phyloP scores from a whole-genome alignment of 1,140 invertebrate species.

The Akabosia matsudoensis region DNA sequence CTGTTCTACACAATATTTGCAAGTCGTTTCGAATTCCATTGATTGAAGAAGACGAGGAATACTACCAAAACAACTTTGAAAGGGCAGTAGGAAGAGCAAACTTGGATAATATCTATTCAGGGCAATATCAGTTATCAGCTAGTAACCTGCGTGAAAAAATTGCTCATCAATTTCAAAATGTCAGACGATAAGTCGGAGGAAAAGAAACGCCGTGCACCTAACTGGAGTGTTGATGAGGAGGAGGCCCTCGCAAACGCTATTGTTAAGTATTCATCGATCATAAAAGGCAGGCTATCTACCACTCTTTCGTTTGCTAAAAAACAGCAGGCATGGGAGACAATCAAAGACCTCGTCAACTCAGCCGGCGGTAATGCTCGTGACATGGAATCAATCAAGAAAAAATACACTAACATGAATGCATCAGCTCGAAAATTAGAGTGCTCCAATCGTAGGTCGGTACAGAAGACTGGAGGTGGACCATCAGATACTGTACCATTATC shows the following conservation, averaged over 20 bases:
- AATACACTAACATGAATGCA: background rate
- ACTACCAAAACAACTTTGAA: background rate
- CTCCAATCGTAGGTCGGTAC: background rate
- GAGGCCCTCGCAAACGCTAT: too few relatives aligned
- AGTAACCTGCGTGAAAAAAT: background rate
- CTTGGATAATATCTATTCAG: background rate
- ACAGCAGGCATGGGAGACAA: too few relatives aligned
- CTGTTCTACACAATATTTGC: background rate
- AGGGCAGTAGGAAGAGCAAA: background rate
- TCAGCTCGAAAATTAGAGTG: background rate
- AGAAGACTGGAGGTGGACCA: background rate
- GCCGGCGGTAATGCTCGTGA: too few relatives aligned
- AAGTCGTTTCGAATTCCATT: background rate
- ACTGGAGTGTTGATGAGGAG: too few relatives aligned
- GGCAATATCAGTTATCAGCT: background rate
- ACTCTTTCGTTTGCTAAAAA: too few relatives aligned
- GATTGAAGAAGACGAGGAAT: background rate
- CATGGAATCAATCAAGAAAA: background rate
- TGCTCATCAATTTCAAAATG: background rate
- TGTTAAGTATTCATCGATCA: too few relatives aligned
- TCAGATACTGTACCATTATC: background rate
- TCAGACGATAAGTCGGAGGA: too few relatives aligned
- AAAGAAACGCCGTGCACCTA: too few relatives aligned
- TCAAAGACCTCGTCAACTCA: too few relatives aligned
- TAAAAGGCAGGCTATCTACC: too few relatives aligned